A percentile compares a stretch with the other conserved stretches of the same genome.
Conservation (phyloP, 1,140 invertebrate species). For the Polypedilum vanderplanki region DNA sequence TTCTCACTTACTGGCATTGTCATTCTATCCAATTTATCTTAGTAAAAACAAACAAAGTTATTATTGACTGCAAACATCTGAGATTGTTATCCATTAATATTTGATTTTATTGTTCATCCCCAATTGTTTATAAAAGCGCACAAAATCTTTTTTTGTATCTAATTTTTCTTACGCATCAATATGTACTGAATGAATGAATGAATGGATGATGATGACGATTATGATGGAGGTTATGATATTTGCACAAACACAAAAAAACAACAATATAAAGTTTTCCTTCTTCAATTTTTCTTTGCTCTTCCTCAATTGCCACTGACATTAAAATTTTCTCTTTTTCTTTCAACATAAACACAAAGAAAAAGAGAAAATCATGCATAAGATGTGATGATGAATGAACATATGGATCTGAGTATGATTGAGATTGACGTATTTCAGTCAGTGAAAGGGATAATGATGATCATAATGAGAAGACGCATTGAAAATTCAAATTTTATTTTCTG, state of each 20-base stretch:
- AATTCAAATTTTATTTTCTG: background rate
- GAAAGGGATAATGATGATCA: background rate
- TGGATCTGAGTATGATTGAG: slow-evolving; percentile 24
- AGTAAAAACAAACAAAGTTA: slow-evolving; percentile 21
- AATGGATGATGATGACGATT: too few relatives aligned
- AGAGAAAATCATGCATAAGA: background rate
- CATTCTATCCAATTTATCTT: background rate
- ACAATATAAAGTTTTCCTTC: too few relatives aligned
- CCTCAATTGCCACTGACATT: too few relatives aligned
- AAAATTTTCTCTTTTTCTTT: background rate
- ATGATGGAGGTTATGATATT: too few relatives aligned
- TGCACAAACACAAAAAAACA: too few relatives aligned
- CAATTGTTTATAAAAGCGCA: background rate
- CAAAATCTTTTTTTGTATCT: slow-evolving; percentile 15
- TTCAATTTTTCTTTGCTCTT: too few relatives aligned
- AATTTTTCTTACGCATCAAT: background rate
- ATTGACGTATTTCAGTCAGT: slow-evolving; percentile 7
- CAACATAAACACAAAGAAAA: background rate
- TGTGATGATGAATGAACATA: slow-evolving; percentile 17
- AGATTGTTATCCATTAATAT: slow-evolving; percentile 29
- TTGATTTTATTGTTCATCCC: background rate
- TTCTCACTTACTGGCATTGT: background rate
- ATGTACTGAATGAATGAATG: too few relatives aligned
- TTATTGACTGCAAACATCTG: slow-evolving; percentile 25
- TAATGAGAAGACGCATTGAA: background rate